phyloP scores from a whole-genome alignment of 1,140 invertebrate species.

The Lineus longissimus region DNA sequence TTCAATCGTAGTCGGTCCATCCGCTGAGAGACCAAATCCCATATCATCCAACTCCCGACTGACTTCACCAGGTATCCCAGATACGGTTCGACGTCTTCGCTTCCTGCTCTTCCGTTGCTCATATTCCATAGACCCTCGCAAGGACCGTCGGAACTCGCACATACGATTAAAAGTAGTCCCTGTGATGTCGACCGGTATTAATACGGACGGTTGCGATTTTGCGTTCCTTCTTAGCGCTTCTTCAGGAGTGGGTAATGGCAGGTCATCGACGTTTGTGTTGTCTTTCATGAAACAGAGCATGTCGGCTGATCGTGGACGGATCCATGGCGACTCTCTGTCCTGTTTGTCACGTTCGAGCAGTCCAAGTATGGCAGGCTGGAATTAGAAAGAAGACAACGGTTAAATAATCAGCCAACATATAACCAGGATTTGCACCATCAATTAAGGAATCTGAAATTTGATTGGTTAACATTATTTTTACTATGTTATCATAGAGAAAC shows the following conservation, averaged over 20 bases:
- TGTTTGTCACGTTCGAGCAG: too few relatives aligned
- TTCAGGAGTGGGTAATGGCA: constrained; percentile 14
- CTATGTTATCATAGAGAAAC: too few relatives aligned
- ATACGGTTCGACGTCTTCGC: background rate
- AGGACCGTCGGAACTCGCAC: constrained; percentile 35
- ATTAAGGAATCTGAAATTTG: too few relatives aligned
- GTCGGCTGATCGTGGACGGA: constrained; percentile 15
- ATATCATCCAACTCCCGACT: background rate
- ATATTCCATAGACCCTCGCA: constrained; percentile 20
- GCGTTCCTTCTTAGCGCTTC: constrained; percentile 20
- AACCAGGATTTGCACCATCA: too few relatives aligned
- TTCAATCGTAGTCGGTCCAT: background rate
- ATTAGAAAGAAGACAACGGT: too few relatives aligned
- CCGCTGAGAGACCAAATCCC: background rate
- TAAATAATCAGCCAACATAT: too few relatives aligned
- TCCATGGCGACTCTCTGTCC: background rate
- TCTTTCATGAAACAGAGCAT: constrained; percentile 20
- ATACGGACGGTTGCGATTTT: constrained; percentile 32
- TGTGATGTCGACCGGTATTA: constrained; percentile 42
- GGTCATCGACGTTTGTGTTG: constrained; percentile 16
- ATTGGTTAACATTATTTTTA: too few relatives aligned
- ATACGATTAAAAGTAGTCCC: constrained; percentile 40
- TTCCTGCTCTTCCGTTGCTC: constrained; percentile 6
- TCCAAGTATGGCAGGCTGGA: too few relatives aligned
- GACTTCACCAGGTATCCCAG: background rate